Evolutionary conservation across 1,140 invertebrate species (phyloP), one percentile per base, ranked within the genome.

Genomic region (Anoplophora glabripennis): DNA sequence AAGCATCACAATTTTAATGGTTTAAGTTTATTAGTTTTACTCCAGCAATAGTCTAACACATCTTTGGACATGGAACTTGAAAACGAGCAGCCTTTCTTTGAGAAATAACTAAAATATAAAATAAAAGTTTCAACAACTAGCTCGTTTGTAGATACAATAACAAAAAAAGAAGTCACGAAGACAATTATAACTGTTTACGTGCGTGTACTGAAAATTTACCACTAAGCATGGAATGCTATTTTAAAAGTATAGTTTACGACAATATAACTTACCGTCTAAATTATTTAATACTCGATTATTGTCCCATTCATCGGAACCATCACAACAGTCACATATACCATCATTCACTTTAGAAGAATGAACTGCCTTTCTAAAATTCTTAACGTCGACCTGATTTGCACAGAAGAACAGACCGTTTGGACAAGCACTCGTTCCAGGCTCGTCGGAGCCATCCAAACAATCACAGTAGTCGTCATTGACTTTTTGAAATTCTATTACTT

Each of bases 381-480:
- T 77, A 72, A 57, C 41, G 3, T 7, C 11, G n/a, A 46, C 40
- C 8, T 45, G 35, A 17, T 34, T 52, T 42, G 33, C 11, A 49
- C 63, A 64, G 40, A 60, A 54, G 38, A 64, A 64, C 4, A 54
- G 17, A 8, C 58, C 63, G 77, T 88, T 87, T 0, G 81, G 72
- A 76, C 95, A 97, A 14, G 95, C 94, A 71, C 86, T 86, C 5
- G 94, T 97, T 54, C 92, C 85, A 21, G 93, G 93, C 76, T 97
- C 94, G 77, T 97, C 94, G 59, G 86, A 88, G 15, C 91, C 92
- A 78, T 92, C 90, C 12, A 74, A 69, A 79, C 94, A 98, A 76
- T 98, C 94, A 80, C 94, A 98, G 72, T 92, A 98, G 76, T 98
- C 87, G 79, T 98, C 94, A 73, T 98, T 98, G 4, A 97, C 80